Evolutionary conservation across 2,888 invertebrate species (phyloP).

Genomic region (Macrosoma leucophasiata): DNA sequence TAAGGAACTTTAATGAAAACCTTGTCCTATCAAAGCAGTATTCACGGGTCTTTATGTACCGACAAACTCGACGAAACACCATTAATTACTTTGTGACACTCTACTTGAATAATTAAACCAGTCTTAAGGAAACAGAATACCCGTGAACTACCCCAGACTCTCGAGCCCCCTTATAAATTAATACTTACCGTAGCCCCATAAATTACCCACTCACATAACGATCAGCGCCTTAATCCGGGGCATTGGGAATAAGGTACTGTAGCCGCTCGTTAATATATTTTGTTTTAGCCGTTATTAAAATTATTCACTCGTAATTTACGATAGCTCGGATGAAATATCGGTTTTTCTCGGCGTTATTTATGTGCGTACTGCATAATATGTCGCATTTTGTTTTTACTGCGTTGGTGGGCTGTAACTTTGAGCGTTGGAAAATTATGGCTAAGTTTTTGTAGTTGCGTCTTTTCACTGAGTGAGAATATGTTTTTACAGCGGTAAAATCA

Average conservation of each 20-base stretch:
- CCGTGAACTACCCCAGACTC: constrained; percentile 19
- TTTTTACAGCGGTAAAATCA: no score
- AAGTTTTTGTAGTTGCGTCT: no score
- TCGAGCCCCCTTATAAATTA: constrained; percentile 45
- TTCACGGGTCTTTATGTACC: no score
- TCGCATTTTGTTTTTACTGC: constrained; percentile 46
- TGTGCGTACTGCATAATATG: constrained; percentile 40
- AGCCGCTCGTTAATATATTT: constrained; percentile 42
- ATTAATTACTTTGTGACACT: no score
- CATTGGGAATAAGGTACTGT: constrained; percentile 8
- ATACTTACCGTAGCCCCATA: constrained; percentile 46
- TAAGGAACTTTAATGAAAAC: no score
- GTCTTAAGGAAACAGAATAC: constrained; percentile 12
- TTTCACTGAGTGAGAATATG: no score
- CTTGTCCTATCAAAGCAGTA: no score
- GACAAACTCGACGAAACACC: no score
- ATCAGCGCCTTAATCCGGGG: constrained; percentile 24
- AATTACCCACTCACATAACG: constrained; percentile 52
- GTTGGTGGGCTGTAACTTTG: constrained; percentile 59
- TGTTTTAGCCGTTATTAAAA: constrained; percentile 56
- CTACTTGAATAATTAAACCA: no score
- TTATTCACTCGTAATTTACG: constrained; percentile 51
- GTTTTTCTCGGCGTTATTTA: constrained; percentile 58
- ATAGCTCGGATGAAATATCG: constrained; percentile 45
- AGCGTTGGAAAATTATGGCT: no score